Base-by-base conservation (phyloP, 2,113 vertebrate species). In the Alces alces region DNA sequence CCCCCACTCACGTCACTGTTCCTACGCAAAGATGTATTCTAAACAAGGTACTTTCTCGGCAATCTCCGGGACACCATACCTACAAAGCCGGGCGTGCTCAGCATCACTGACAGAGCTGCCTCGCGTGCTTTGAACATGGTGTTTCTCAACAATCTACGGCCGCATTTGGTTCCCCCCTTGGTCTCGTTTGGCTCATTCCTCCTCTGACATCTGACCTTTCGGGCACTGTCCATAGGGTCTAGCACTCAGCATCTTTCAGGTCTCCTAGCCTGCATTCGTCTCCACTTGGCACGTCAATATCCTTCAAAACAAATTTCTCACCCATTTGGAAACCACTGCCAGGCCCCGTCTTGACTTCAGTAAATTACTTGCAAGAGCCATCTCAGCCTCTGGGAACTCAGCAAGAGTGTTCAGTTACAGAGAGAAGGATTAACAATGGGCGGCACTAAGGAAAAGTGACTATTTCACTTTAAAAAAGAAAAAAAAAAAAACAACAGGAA, bases 291-390 rank as follows among this genome's bases (percentile, higher is more conserved):
- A 57, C 27, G 10, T 66, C 93, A 58, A 28, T 55, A 85, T 84
- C 78, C 78, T 78, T 85, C 36, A 58, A 95, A 93, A 88, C 76
- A 83, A 89, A 88, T 70, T 95, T 36, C 86, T 95, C 78, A 80
- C 19, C 3, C 1, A 1, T 61, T 93, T n/a, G 76, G 92, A 96
- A 97, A 57, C 36, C 83, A n/a, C 50, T 61, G 52, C n/a, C 21
- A 73, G 60, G 82, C 33, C 45, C 55, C 61, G 88, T 79, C 55
- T 14, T 6, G 7, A 85, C 43, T 55, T 57, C 47, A 45, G n/a
- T 1, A 8, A 66, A 76, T 39, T 47, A 78, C 50, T 23, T 54
- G 0, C 43, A 82, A 36, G 55, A 82, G 55, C 55, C 78, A 36
- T 66, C n/a, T 66, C 86, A 45, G 55, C 27, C 93, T n/a, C 2